Evolutionary conservation across 2,113 vertebrate species (phyloP), one percentile per base, ranked within the genome.

Genomic region (Cyprinus carpio): DNA sequence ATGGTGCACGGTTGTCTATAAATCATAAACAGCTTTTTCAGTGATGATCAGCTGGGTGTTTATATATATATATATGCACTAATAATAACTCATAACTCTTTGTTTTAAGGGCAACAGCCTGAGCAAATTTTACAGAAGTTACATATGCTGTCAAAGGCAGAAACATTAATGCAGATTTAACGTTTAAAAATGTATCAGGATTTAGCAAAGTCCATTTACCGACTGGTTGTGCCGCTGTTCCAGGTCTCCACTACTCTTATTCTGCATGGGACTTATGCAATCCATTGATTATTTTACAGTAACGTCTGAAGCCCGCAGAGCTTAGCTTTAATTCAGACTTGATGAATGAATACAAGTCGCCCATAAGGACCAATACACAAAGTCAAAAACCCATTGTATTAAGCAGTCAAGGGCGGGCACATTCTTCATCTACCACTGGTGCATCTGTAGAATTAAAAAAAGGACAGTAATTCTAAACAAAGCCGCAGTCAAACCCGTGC

Each of bases 221-320:
- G 87, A 4, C 71, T 85, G 83, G 25, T 67, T 84, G 62, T 74
- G 56, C 85, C 80, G 81, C 12, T 65, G 43, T 16, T 72, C 87
- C 60, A 67, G 31, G 18, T 89, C 88, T 75, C 46, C 88, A 64
- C 89, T 81, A 25, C 91, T 87, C 77, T 92, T 92, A 71, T 87
- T 91, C 58, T 89, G 89, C 23, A 89, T 16, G 23, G 84, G 12
- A 56, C 60, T 74, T 27, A 89, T 31, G 82, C 62, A 91, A 49
- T 91, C 89, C 90, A 91, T 91, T 7, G 79, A 58, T 56, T 85
- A 64, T 43, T 72, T 20, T 72, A 46, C 6, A 10, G 0, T 27
- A 56, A n/a, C n/a, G n/a, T n/a, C n/a, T 31, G 31, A 31, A 58
- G 9, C 5, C 29, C 31, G 9, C n/a, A 78, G 6, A 64, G 12